A percentile compares a stretch with the other conserved stretches of the same genome.
These are phyloP conservation scores for Pteruthius melanotis DNA, from an alignment of 2,113 vertebrate genomes.

Conservation along the genomic window DNA sequence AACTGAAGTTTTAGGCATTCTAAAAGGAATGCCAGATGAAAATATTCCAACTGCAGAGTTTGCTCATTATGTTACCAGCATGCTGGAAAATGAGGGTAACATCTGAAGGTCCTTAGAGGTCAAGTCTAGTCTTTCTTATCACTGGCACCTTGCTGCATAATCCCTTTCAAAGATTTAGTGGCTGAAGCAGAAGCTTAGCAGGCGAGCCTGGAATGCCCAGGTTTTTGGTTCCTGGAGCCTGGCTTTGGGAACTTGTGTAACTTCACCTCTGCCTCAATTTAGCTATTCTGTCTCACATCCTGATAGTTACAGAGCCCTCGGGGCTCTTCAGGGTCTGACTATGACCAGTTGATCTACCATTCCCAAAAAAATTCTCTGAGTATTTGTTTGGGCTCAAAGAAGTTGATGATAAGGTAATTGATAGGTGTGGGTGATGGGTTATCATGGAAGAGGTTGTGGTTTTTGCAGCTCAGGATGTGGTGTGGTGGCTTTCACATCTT, in stretches of 20 bases:
- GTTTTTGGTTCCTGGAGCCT: too few species aligned
- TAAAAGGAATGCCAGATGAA: background rate
- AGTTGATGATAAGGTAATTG: background rate
- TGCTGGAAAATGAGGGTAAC: background rate
- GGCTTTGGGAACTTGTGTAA: background rate
- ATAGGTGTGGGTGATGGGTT: background rate
- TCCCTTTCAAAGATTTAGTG: slow-evolving; percentile 29
- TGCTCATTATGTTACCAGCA: background rate
- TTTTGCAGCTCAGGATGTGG: background rate
- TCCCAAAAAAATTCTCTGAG: background rate
- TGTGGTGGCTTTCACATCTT: background rate
- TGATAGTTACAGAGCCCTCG: accelerated
- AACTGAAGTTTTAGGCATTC: background rate
- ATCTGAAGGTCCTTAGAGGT: slow-evolving; percentile 31
- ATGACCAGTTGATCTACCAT: background rate
- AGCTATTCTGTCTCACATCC: background rate
- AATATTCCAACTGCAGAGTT: background rate
- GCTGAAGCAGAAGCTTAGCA: slow-evolving; percentile 8
- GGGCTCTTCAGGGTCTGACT: background rate
- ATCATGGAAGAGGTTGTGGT: background rate
- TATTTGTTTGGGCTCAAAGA: background rate
- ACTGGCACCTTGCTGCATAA: background rate
- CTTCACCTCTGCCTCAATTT: background rate
- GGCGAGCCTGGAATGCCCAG: background rate
- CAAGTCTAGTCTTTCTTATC: background rate